Base-by-base conservation (phyloP, 2,113 vertebrate genomes). In the Stegostoma tigrinum region DNA sequence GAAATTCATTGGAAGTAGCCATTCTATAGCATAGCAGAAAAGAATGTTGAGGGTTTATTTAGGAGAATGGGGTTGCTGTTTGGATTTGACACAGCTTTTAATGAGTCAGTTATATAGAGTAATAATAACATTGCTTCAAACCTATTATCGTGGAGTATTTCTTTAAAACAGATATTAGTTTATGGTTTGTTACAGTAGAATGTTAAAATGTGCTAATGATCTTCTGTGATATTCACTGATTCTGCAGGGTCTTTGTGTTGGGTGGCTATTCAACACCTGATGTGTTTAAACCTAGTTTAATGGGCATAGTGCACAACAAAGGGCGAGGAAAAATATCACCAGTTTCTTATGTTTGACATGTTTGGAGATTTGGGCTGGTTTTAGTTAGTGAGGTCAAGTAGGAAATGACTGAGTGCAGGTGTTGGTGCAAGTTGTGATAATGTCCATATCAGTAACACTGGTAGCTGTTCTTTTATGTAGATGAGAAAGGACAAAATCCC, bases 1-100 rank as follows among this genome's bases (percentile, higher is more conserved):
- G 70, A 83, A 83, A 83, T 17, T 42, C n/a, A 5, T 42, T 5
- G 17, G 78, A 83, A 42, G 4, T n/a, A 83, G 17, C 38, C 30
- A 38, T 91, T 66, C 30, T 66, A 19, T 64, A 89, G 8, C 85
- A 23, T n/a, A 42, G 38, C 42, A 83, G 10, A 24, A 86, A 52
- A 52, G 1, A 52, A 91, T 38, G 34, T 34, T 66, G 34, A 38
- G 34, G n/a, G n/a, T 17, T 83, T 34, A 91, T 17, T 55, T 61
- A 89, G 61, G 30, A 91, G 30, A 66, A 66, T 61, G 61, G 1
- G 14, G 30, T 61, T 90, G 14, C 52, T 91, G 61, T 66, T 90
- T 90, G 86, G 27, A 90, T 61, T 90, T 90, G 86, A 66, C n/a
- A n/a, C 89, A 38, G n/a, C n/a, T 66, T 66, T n/a, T 38, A 91